Evolutionary conservation across 35 echinoderm and acorn worm species (phyloP), one percentile per base, ranked within the genome.

Genomic region (Hemicentrotus pulcherrimus): DNA sequence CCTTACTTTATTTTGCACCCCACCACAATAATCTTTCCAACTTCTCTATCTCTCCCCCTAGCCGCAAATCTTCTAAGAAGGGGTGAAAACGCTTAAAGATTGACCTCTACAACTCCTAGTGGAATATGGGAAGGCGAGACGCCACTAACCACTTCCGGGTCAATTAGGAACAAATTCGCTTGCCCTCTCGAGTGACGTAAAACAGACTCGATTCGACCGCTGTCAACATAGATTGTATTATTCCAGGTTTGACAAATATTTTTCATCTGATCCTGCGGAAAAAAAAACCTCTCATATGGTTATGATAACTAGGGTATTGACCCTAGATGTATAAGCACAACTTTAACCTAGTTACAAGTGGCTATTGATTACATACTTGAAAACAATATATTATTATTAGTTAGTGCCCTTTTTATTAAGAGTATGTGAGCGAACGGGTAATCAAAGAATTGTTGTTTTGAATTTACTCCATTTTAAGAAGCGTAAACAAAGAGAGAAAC

Each of bases 111-210:
- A 90, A 90, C 46, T 90, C 88, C 88, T 90, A 33, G 88, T 47
- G 88, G 88, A 90, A 90, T 90, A 90, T 45, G 88, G 88, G 32
- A 90, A 90, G 88, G 88, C 88, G 88, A 90, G 88, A 90, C 88
- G 32, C 32, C 88, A 90, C 32, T 35, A 90, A 90, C 88, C 88
- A 47, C 88, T 90, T 90, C 88, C 88, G 88, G 88, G 88, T 90
- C 46, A 90, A 78, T 78, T 78, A 78, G 19, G 65, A 78, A 78
- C 65, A 78, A 90, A 90, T 90, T 90, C 32, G 88, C 88, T 90
- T 47, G 88, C 32, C 46, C 46, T 90, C 32, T 6, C 14, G 24
- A 33, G 31, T 90, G 88, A 90, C 88, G 88, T 32, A 33, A 90
- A 47, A 90, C 88, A 90, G 88, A 47, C 88, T 90, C 15, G 9